Conservation (phyloP, 2,888 invertebrate genomes). For the Lasioglossum morio region DNA sequence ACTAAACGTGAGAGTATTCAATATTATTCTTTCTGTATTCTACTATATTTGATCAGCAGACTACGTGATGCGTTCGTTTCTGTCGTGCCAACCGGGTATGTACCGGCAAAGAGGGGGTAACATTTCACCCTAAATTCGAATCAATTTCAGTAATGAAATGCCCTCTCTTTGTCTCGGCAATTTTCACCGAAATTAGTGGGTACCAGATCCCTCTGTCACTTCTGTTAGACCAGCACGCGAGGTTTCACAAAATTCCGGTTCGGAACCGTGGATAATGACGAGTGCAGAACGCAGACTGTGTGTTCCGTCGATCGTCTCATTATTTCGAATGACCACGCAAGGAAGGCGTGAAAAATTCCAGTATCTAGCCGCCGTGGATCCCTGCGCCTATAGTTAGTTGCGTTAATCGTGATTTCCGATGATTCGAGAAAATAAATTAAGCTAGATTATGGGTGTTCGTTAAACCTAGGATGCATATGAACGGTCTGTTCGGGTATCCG, state of each 20-base stretch:
- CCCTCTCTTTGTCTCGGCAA: background rate
- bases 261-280: background rate
- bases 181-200: background rate
- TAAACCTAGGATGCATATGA: background rate
- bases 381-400: too few species aligned
- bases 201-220: background rate
- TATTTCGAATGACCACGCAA: constrained; percentile 17
- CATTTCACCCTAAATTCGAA: too few species aligned
- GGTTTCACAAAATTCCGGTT: background rate
- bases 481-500: background rate
- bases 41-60: too few species aligned
- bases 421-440: background rate
- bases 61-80: too few species aligned
- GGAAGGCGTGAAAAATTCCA: background rate
- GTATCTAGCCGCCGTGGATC: background rate
- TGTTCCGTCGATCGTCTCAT: background rate
- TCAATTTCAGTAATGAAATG: too few species aligned
- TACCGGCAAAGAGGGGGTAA: too few species aligned
- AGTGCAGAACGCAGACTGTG: background rate
- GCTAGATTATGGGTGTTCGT: background rate
- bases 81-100: too few species aligned
- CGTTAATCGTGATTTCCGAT: constrained; percentile 6
- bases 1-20: too few species aligned
- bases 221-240: background rate
- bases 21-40: too few species aligned